Base-by-base conservation (phyloP, 2,888 invertebrate species). In the Drosophila recens region DNA sequence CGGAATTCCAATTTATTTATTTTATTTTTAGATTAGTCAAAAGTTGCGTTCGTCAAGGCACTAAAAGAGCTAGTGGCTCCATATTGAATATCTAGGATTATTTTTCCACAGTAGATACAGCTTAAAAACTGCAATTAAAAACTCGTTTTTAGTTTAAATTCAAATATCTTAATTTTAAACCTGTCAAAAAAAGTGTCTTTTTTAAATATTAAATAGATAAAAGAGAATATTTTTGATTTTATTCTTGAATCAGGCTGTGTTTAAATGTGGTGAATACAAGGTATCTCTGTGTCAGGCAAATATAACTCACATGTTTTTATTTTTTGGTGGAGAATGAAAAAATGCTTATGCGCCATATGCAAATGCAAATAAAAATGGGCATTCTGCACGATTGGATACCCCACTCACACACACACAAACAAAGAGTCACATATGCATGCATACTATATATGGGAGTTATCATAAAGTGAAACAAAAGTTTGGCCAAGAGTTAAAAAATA, bases 311-410 rank as follows among this genome's bases (percentile, higher is more conserved):
- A 23, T 23, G 15, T 59, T 45, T 27, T 36, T 54, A 61, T 46
- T 64, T 53, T 56, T 63, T 59, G 53, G 23, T 59, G 40, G 38
- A 48, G 64, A 48, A 86, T 83, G 83, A 76, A 82, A 82, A 82
- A 82, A 82, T 82, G 82, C 73, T 81, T 82, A 87, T 84, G 79
- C 79, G 72, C 82, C 82, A 87, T 86, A 88, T 88, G 81, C 79
- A 88, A 80, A 88, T 77, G 76, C 58, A 67, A 76, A 80, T 73
- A 77, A 85, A 85, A 80, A 79, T 81, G 79, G 75, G 70, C 80
- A 80, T 86, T 83, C 87, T 72, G 88, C 84, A 68, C 84, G 81
- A 85, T 85, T 85, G 89, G 79, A 66, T 76, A 48, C 61, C 51
- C 61, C 49, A 49, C 53, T 38, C 70, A 42, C 52, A 46, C 64